Percentiles rank a stretch among this genome's conserved stretches.
These are phyloP conservation scores for Scaptomyza tumidula DNA, from an alignment of 2,888 invertebrate genomes.

Conservation along the genomic window DNA sequence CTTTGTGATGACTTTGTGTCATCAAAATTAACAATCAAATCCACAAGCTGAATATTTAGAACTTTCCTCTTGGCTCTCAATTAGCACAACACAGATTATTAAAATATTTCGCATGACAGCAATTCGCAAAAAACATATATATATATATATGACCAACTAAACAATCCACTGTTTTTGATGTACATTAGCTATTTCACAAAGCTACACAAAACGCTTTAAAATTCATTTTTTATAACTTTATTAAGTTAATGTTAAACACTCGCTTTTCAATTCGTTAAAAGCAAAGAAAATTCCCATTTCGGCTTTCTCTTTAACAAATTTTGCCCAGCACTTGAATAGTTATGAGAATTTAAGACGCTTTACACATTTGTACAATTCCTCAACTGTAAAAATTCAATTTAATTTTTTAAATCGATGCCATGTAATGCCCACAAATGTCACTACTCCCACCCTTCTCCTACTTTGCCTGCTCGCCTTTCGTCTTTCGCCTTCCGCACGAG, in stretches of 20 bases:
- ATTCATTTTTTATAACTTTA: too few species aligned
- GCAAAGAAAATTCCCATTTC: background rate
- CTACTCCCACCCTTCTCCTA: background rate
- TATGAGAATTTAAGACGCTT: constrained; percentile 28
- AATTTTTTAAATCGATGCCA: constrained; percentile 61
- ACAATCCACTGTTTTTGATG: background rate
- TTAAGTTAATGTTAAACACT: too few species aligned
- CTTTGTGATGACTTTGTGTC: constrained; percentile 31
- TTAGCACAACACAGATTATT: constrained; percentile 54
- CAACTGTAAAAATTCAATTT: constrained; percentile 38
- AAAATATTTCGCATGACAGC: constrained; percentile 72
- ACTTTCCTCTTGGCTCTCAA: constrained; percentile 5
- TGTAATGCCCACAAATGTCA: constrained; percentile 59
- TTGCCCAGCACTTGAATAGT: background rate
- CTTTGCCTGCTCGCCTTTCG: background rate
- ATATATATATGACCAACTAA: background rate
- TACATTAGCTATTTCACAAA: background rate
- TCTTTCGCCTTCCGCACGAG: constrained; percentile 24
- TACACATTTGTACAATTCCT: constrained; percentile 21
- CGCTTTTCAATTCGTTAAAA: too few species aligned
- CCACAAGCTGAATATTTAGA: constrained; percentile 23
- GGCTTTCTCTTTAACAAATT: background rate
- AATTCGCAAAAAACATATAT: background rate
- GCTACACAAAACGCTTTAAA: too few species aligned
- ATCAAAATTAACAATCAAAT: constrained; percentile 53